phyloP scores from a whole-genome alignment of 2,888 invertebrate species.

The Drosophila colorata region DNA sequence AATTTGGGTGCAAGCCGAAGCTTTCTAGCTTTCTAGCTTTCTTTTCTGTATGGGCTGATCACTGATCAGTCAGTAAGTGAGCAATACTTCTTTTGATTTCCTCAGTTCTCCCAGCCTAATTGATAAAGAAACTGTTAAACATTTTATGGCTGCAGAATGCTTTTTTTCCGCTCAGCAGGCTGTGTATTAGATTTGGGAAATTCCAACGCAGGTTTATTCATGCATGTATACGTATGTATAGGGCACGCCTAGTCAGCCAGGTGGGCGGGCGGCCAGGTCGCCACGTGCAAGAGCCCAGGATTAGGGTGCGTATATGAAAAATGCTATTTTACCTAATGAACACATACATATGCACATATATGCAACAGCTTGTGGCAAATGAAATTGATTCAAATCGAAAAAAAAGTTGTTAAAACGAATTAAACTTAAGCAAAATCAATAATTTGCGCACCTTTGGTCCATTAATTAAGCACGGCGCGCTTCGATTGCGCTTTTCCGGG shows the following conservation, averaged over 20 bases:
- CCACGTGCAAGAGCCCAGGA: constrained; percentile 47
- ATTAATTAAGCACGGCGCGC: constrained; percentile 19
- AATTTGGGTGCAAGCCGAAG: too few relatives aligned
- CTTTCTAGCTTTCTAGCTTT: too few relatives aligned
- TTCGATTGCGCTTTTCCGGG: constrained; percentile 24
- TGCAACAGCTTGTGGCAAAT: constrained; percentile 59
- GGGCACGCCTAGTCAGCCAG: constrained; percentile 37
- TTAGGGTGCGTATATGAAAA: constrained; percentile 3
- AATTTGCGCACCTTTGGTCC: constrained; percentile 57
- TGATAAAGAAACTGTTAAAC: neutral
- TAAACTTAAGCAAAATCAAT: constrained; percentile 42
- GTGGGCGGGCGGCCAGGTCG: neutral
- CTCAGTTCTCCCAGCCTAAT: neutral
- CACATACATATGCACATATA: constrained; percentile 3
- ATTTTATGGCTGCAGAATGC: neutral
- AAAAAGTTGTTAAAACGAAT: neutral
- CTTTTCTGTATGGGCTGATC: neutral
- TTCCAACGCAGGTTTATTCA: constrained; percentile 18
- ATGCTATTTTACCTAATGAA: neutral
- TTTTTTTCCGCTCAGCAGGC: neutral
- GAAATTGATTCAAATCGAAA: constrained; percentile 10
- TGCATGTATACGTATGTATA: constrained; percentile 13
- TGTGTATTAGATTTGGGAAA: constrained; percentile 2
- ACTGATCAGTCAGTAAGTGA: neutral
- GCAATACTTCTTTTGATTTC: neutral